These are phyloP conservation scores for Psittacula derbiana DNA, from an alignment of 2,797 vertebrate genomes.

Conservation along the genomic window DNA sequence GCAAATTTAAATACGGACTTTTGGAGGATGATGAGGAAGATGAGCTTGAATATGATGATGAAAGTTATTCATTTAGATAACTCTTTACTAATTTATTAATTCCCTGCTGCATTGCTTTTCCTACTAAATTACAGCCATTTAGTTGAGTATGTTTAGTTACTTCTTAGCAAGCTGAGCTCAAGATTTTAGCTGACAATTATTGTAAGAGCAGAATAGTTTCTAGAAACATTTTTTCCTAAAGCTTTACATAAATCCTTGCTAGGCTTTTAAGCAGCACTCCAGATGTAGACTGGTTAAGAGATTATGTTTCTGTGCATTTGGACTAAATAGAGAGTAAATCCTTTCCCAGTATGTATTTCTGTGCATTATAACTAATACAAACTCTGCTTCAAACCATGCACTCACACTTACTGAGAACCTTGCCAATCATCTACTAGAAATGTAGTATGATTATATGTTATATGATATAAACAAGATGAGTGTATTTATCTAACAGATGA, in stretches of 20 bases:
- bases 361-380: neutral
- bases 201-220: neutral
- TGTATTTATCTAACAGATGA: neutral
- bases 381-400: neutral
- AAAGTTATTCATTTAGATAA: constrained; percentile 88
- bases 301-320: neutral
- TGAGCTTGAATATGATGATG: constrained; percentile 93
- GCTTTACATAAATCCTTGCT: neutral
- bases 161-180: neutral
- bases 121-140: neutral
- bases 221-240: neutral
- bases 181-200: neutral
- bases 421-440: constrained; percentile 2
- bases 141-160: neutral
- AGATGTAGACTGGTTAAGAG: neutral
- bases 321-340: neutral
- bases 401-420: neutral
- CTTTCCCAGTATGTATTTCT: neutral
- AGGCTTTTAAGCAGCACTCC: neutral
- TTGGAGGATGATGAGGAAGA: constrained; percentile 88
- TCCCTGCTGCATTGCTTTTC: neutral
- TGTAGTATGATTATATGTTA: too few relatives aligned
- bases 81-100: neutral
- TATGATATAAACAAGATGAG: neutral
- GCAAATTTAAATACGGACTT: constrained; percentile 90